Base-by-base conservation (phyloP, 2,113 vertebrate genomes). In the Lethenteron camtschaticum region DNA sequence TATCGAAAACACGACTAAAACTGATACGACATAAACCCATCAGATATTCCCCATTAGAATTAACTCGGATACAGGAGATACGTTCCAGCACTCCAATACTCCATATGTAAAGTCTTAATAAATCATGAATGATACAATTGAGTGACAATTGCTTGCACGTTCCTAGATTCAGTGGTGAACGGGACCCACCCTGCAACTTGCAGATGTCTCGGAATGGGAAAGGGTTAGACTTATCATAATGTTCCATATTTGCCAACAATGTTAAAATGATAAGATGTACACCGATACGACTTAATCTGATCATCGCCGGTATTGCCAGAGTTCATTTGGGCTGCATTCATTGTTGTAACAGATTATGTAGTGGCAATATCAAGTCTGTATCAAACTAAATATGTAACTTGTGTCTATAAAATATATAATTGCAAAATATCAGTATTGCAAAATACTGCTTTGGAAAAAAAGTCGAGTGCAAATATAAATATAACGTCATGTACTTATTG, bases 31-130 rank as follows among this genome's bases (percentile, higher is more conserved):
- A 20, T 66, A 16, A 66, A 66, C 1, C 20, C 14, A 66, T 66
- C 63, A 66, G 63, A 8, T 66, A 9, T 66, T 66, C 20, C 63
- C 63, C 63, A 66, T 66, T 16, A 10, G 63, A 9, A 66, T 66
- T 8, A 66, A 11, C 63, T 66, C 9, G 20, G 20, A 66, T 66
- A 66, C 63, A 66, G 63, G 63, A 66, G 63, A 66, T 66, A 10
- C 63, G 8, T 10, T 10, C n/a, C 63, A 66, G 63, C 63, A 66
- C 63, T 66, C 63, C 8, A 11, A 9, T 66, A 66, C 63, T 66
- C 8, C 63, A 66, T 66, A 66, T 66, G 63, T 66, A 9, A 66
- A 66, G 63, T 66, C 63, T 66, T 66, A 66, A 66, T 66, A 66
- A 66, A 66, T 66, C 10, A 66, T 20, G 20, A 66, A 66, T 66